Conservation (phyloP, 2,113 vertebrate species). For the Rhagologus leucostigma region DNA sequence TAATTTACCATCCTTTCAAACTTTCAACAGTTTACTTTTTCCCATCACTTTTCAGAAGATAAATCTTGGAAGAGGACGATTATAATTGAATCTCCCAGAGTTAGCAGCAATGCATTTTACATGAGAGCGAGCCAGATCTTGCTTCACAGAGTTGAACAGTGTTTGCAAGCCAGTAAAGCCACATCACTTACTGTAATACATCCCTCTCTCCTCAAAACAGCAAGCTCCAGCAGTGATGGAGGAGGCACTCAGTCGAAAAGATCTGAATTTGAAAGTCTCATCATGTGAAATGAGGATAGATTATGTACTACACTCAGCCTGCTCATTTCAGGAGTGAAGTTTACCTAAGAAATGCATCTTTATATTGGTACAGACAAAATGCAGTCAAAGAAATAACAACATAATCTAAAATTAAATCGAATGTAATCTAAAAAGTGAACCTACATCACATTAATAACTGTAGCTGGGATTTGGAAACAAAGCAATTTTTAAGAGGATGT, state of each 20-base stretch:
- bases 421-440: slow-evolving; percentile 20
- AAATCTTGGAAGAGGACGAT: background rate
- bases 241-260: background rate
- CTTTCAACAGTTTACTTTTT: background rate
- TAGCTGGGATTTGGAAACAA: slow-evolving; percentile 33
- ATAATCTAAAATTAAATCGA: slow-evolving; percentile 48
- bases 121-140: slow-evolving; percentile 21
- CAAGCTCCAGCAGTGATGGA: slow-evolving; percentile 11
- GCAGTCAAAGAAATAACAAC: background rate
- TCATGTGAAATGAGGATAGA: slow-evolving; percentile 5
- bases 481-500: slow-evolving; percentile 13
- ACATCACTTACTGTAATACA: background rate
- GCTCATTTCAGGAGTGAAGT: background rate
- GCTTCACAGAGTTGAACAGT: background rate
- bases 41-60: background rate
- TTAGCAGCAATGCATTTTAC: slow-evolving; percentile 30
- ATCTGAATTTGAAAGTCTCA: slow-evolving; percentile 24
- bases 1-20: background rate
- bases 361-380: background rate
- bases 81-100: background rate
- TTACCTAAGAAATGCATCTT: background rate
- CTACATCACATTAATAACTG: background rate
- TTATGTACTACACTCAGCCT: background rate
- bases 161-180: slow-evolving; percentile 19
- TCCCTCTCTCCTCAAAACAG: background rate